Evolutionary conservation across 92 coral and sea anemone genomes (phyloP).

Genomic region (Epizoanthus scotinus): DNA sequence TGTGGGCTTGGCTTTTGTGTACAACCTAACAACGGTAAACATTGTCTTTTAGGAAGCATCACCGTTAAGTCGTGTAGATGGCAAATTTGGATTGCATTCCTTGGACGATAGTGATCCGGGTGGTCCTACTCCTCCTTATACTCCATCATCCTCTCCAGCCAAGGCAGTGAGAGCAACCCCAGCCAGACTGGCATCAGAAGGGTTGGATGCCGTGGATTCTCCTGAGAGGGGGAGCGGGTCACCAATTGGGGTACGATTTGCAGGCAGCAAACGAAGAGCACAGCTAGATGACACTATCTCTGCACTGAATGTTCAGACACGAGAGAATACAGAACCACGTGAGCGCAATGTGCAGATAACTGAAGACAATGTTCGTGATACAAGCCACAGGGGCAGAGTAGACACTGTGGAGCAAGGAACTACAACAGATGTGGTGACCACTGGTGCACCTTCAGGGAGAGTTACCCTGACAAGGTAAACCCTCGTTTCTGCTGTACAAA

Average conservation of each 20-base stretch:
- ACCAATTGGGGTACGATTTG: conserved; percentile 85
- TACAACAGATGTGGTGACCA: background rate
- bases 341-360: conserved; percentile 26
- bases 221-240: conserved; percentile 51
- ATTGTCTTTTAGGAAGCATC: conserved; percentile 57
- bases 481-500: background rate
- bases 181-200: conserved; percentile 27
- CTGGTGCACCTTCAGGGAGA: conserved; percentile 24
- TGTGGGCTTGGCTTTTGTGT: no score
- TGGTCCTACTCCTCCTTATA: conserved; percentile 46
- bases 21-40: background rate
- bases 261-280: conserved; percentile 24
- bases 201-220: conserved; percentile 7
- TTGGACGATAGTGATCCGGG: conserved; percentile 52
- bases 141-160: conserved; percentile 56
- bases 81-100: conserved; percentile 46
- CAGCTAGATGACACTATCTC: conserved; percentile 60
- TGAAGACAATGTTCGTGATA: conserved; percentile 13
- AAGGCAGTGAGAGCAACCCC: conserved; percentile 47
- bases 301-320: conserved; percentile 59
- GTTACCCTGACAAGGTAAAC: conserved; percentile 62
- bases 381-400: conserved; percentile 16
- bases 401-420: conserved; percentile 19
- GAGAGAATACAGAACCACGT: background rate
- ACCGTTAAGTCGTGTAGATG: conserved; percentile 33